Percentiles rank a stretch among this genome's conserved stretches.
Evolutionary conservation across 2,113 vertebrate species (phyloP).

Genomic region (Aspidoscelis tigris): DNA sequence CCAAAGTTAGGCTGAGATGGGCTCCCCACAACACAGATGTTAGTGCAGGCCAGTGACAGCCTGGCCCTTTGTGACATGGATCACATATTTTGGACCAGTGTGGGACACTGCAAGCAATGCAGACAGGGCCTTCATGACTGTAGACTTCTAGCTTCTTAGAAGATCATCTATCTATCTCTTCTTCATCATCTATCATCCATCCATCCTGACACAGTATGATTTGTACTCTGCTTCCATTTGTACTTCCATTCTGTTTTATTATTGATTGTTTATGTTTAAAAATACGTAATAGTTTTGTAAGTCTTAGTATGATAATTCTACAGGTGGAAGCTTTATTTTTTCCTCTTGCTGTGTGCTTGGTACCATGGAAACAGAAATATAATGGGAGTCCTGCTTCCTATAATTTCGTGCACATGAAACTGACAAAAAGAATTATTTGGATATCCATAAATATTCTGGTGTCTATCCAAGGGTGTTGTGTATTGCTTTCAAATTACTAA

Average conservation of each 20-base stretch:
- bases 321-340: conserved; percentile 6
- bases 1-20: no score
- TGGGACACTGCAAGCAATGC: no score
- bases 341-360: not conserved
- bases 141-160: not conserved
- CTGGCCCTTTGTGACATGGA: no score
- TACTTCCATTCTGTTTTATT: not conserved
- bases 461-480: not conserved
- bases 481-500: not conserved
- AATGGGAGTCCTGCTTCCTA: not conserved
- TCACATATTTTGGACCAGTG: no score
- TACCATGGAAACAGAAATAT: conserved; percentile 12
- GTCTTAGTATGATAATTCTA: not conserved
- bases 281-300: not conserved
- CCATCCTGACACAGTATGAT: not conserved
- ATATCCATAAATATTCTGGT: conserved; percentile 6
- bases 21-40: no score
- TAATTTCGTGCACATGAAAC: not conserved
- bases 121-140: not conserved
- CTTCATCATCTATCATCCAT: not conserved
- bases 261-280: not conserved
- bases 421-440: not conserved
- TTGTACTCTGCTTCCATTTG: not conserved
- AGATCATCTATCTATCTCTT: not conserved
- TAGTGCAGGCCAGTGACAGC: no score